Evolutionary conservation across 2,113 vertebrate species (phyloP).

Genomic region (Ageneiosus marmoratus): DNA sequence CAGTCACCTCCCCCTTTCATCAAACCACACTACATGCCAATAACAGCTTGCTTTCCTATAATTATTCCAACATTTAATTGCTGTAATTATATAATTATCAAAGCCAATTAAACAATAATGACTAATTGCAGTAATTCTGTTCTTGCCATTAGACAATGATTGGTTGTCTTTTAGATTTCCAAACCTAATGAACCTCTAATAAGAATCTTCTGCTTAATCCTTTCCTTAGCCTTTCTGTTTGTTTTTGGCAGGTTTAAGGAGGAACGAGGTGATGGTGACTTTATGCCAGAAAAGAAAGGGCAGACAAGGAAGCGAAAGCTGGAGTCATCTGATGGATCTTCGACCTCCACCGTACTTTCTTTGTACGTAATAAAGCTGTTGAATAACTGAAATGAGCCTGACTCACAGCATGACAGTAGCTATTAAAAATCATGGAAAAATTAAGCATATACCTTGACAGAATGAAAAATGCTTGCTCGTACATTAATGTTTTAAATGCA

Average conservation of each 20-base stretch:
- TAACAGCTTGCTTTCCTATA: conserved; percentile 47
- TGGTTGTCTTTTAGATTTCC: conserved; percentile 43
- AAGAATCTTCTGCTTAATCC: conserved; percentile 8
- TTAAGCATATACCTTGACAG: neutral
- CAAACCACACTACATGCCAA: conserved; percentile 53
- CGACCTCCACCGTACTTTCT: conserved; percentile 18
- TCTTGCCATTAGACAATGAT: conserved; percentile 63
- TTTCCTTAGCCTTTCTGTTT: neutral
- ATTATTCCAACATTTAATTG: conserved; percentile 60
- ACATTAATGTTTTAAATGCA: neutral
- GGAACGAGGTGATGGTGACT: conserved; percentile 60
- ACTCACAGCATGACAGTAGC: neutral
- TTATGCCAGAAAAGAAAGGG: conserved; percentile 57
- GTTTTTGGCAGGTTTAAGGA: conserved; percentile 19
- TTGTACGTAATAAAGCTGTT: conserved; percentile 29
- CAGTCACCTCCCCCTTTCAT: conserved; percentile 45
- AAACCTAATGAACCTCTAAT: conserved; percentile 24
- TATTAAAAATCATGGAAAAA: neutral
- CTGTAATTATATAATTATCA: conserved; percentile 66
- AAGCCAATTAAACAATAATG: conserved; percentile 52
- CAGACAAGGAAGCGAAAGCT: conserved; percentile 67
- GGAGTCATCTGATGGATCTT: conserved; percentile 32
- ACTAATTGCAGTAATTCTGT: conserved; percentile 65
- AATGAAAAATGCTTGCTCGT: neutral
- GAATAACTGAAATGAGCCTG: neutral